Base-by-base conservation (phyloP, 2,888 invertebrate species). In the Morinoia aosen region DNA sequence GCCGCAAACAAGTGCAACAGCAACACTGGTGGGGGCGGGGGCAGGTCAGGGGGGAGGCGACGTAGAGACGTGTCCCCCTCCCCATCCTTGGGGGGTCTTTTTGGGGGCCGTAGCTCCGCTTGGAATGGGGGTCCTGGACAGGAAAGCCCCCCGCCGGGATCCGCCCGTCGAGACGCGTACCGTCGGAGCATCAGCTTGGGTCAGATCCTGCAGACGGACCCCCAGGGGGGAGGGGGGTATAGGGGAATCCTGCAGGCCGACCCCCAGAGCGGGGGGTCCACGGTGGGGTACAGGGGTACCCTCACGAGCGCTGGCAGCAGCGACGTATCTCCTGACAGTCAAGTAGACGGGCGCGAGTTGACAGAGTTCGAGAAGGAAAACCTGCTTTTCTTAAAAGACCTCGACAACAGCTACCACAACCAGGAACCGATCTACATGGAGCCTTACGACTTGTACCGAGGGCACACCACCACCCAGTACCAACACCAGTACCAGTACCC, bases 361-460 rank as follows among this genome's bases (percentile, higher is more conserved):
- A 96, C 95, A 40, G 96, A 96, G n/a, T 96, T 96, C 91, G 96
- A 96, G 95, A 96, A 96, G 94, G 96, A 96, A 64, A 96, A 96
- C 61, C 64, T 96, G 12, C 95, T 96, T 8, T 96, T 96, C 61
- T 76, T 96, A 39, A 94, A 88, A 19, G 93, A 96, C 11, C 88
- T 96, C 58, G 96, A 96, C 90, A 96, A 96, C 96, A 96, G 96
- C 90, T 96, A 96, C 58, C 96, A 96, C 57, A 90, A 95, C 93
- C 61, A 95, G 61, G 95, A 95, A 12, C 95, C 95, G 12, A 61
- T 95, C 58, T 95, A 95, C 95, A 64, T 64, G 64, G 64, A 95
- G n/a, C 95, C 95, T 7, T 95, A 95, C 64, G 95, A 95, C 48
- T 48, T 39, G 5, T 61, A 95, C 95, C 95, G 58, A 1, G 57